Evolutionary conservation across 2,113 vertebrate species (phyloP).

Genomic region (Pelodiscus sinensis): DNA sequence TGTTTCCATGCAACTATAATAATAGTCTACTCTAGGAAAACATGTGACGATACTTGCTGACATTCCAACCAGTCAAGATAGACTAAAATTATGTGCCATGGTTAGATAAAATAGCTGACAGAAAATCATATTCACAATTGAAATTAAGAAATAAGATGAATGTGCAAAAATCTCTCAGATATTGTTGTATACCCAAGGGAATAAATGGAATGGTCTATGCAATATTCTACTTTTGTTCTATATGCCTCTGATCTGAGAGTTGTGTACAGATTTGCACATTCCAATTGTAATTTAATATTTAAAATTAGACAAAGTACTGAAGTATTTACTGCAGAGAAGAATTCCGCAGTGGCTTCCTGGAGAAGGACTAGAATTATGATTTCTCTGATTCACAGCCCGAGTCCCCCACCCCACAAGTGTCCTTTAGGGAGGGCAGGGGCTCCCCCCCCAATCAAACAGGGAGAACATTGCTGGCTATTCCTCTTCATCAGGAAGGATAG

Average conservation of each 20-base stretch:
- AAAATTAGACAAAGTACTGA: neutral
- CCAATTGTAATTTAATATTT: neutral
- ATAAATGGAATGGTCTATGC: slow-evolving; percentile 17
- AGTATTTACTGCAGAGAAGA: neutral
- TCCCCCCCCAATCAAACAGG: too few species aligned
- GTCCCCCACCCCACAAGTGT: too few species aligned
- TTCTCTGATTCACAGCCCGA: neutral
- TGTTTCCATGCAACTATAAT: slow-evolving; percentile 15
- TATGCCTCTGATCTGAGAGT: neutral
- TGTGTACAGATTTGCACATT: neutral
- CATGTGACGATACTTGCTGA: slow-evolving; percentile 36
- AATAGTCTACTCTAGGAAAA: slow-evolving; percentile 17
- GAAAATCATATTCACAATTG: slow-evolving; percentile 22
- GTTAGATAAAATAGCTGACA: slow-evolving; percentile 38
- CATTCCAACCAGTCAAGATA: slow-evolving; percentile 42
- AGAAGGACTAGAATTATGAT: neutral
- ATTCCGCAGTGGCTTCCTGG: too few species aligned
- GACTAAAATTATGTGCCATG: slow-evolving; percentile 14
- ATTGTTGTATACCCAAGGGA: slow-evolving; percentile 44
- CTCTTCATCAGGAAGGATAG: too few species aligned
- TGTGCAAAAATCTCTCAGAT: slow-evolving; percentile 25
- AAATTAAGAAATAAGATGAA: slow-evolving; percentile 1
- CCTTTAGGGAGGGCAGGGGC: too few species aligned
- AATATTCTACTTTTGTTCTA: neutral
- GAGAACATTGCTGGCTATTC: too few species aligned